Base-by-base conservation (phyloP, 1,140 invertebrate species). In the Vanessa atalanta region DNA sequence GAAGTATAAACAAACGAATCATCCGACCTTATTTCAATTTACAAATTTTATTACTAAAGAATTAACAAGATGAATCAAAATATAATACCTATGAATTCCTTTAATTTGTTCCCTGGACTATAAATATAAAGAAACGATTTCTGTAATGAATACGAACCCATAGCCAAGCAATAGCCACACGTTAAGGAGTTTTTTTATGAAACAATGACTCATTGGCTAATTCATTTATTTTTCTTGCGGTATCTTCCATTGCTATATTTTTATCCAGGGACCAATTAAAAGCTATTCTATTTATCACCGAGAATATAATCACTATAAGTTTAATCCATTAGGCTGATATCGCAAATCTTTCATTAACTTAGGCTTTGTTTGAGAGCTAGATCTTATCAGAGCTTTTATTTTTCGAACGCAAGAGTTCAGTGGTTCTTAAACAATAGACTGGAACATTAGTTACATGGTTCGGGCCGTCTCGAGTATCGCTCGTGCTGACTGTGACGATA, bases 391-490 rank as follows among this genome's bases (percentile, higher is more conserved):
- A 13, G 72, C 70, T 78, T 70, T 65, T 83, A 43, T 73, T 68
- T 61, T 66, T 68, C 57, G 6, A n/a, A 68, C 65, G 15, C 37
- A 60, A 69, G 53, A 57, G 66, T 55, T 69, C 55, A 47, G 77
- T 23, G 53, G 53, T 72, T 70, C 75, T 73, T 77, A 75, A 82
- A 85, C 83, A 85, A 85, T 85, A 72, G 80, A 73, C 48, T 55
- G 63, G 74, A 75, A 80, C 77, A 80, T 82, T 82, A 79, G 77
- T 79, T 80, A 80, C 79, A 69, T 72, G 76, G 77, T 78, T 31
- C 26, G 6, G 26, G 26, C 26, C 74, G 64, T 80, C 74, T 82
- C 74, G 67, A 80, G 79, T 47, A 75, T 69, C 63, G 47, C 64
- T 68, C 57, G 53, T 51, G 76, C 61, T 14, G 11, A 23, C 20